Evolutionary conservation across 2,113 vertebrate species (phyloP), one percentile per base, ranked within the genome.

Genomic region (Gopherus flavomarginatus): DNA sequence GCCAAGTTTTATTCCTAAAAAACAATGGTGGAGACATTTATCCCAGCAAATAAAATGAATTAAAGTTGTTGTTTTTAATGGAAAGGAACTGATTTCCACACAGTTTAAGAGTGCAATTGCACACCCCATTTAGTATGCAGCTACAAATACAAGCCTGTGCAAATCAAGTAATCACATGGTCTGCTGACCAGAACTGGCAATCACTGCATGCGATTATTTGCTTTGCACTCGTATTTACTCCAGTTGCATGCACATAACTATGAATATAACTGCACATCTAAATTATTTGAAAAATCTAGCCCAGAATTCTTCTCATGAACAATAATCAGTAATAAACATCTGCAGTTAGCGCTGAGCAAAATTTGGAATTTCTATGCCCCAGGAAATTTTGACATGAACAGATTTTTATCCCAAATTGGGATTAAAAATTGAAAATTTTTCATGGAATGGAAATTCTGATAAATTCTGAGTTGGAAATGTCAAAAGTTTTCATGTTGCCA

Each of bases 151-250:
- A 42, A 44, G 52, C 0, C 1, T 62, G 8, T 16, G 4, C 31
- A 13, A 4, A 0, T 4, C 0, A 0, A 54, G 19, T 47, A 82
- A 79, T 2, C 0, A 16, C 38, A 0, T 0, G 11, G 54, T 59
- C 2, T 29, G 1, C 49, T 29, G 1, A 0, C 12, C 29, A 89
- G 57, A 38, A 72, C 19, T 72, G n/a, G n/a, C 16, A 72, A 72
- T 22, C 65, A 72, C n/a, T 2, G 1, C 0, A 0, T 5, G 38
- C 38, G 11, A 75, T n/a, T 1, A 42, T 53, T 44, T 87, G 13
- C 5, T 77, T 86, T 11, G 2, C 90, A 54, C 50, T 75, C 62
- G 38, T 2, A 13, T 54, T 69, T 65, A 38, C 59, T 2, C 0
- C 4, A 79, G 53, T 16, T 54, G 53, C 53, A 54, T 54, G 53